Evolutionary conservation across 2,797 vertebrate genomes (phyloP), one percentile per base, ranked within the genome.

Genomic region (Odontamblyopus lacepedii): DNA sequence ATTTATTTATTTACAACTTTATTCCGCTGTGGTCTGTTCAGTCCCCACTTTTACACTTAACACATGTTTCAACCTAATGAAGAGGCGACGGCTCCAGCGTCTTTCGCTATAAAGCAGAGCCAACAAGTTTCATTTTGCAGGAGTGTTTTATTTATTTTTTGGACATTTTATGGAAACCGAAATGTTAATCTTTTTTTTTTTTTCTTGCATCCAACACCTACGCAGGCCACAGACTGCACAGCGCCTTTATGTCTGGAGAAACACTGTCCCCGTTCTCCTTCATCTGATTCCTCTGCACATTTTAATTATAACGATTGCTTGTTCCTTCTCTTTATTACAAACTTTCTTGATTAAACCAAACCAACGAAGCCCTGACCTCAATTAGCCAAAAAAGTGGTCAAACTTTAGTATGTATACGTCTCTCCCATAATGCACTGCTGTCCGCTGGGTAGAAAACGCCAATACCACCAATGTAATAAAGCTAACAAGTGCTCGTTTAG

Each of bases 401-500:
- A 3, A 75, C 53, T 72, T 67, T 79, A 51, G 68, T 65, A 60
- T 75, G 72, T 57, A 79, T 61, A 2, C 73, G 62, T 73, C 78
- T 74, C 70, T 69, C 72, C 44, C 57, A 11, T 70, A 73, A 79
- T 56, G 12, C 62, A 44, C 26, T 71, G 70, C 71, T 85, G 44
- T 64, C 63, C 53, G 72, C 76, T 80, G 73, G 55, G 63, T 38
- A 78, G 78, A n/a, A 59, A 62, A 29, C 70, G 77, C 79, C 74
- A 82, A 76, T 76, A 79, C 81, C 82, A 82, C 70, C 65, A 75
- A 53, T 23, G 72, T 77, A 76, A 90, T 87, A 82, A 85, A 85
- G 71, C 87, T 78, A 86, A 89, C 84, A 85, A 89, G 81, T 63
- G 76, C 80, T 82, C 80, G 83, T 87, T 91, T 89, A 84, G 77